Evolutionary conservation across 2,797 vertebrate genomes (phyloP), one percentile per base, ranked within the genome.

Genomic region (Eurystomus glaucurus): DNA sequence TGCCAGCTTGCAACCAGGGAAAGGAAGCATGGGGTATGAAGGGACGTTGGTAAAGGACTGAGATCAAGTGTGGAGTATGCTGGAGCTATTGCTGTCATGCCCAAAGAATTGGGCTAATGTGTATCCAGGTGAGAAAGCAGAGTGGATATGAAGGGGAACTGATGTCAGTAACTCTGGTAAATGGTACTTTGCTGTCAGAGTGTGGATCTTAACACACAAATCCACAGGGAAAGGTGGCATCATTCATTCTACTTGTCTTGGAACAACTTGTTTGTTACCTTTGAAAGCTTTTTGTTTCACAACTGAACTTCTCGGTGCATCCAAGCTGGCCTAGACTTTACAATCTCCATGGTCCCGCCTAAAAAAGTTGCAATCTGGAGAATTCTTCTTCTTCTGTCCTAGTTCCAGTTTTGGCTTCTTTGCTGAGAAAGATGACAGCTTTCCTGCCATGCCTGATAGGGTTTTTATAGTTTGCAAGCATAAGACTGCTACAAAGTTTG

Each of bases 61-160:
- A 46, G 35, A 64, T 75, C 54, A 64, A 65, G 22, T 2, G 0
- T 45, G 20, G 5, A 19, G 2, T 70, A 70, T 2, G 1, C 12
- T 37, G 35, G 19, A 54, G 33, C 14, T 76, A 2, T 26, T 61
- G 52, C n/a, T 57, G 17, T 33, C 0, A 1, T 37, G 19, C 33
- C 31, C 60, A 29, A 45, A 31, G 17, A 51, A 51, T 7, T 60
- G 8, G 57, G 58, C 39, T 48, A 54, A 37, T 1, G 3, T 16
- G 23, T 43, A 39, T 8, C 11, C 26, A 57, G 29, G 28, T 22
- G 43, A 79, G 33, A 65, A 9, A 20, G 29, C n/a, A 45, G 23
- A 55, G 29, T 31, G 48, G 29, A 26, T 51, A n/a, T 3, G 8
- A 69, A 76, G 51, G 18, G 10, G 16, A 70, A 48, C 45, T 11